Conservation (phyloP, 2,888 invertebrate species). For the Boloria selene region DNA sequence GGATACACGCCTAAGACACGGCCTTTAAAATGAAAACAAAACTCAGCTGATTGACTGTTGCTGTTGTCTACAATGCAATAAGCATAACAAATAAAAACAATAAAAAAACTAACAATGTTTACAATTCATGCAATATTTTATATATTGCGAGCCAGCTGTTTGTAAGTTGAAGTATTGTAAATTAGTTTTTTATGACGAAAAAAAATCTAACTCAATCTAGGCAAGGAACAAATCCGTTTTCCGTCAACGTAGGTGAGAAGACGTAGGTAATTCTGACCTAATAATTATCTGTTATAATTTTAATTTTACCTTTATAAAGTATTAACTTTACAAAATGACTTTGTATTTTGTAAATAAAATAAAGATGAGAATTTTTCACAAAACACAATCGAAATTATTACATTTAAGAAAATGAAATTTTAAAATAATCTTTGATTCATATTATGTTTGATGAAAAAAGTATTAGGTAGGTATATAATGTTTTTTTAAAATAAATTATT, state of each 20-base stretch:
- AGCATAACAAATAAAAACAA: constrained; percentile 6
- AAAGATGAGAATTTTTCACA: no score
- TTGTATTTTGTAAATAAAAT: no score
- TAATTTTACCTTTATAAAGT: not conserved
- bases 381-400: no score
- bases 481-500: no score
- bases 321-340: not conserved
- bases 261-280: constrained; percentile 11
- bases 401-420: no score
- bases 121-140: not conserved
- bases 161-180: not conserved
- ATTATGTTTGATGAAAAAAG: no score
- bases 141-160: not conserved
- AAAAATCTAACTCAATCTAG: constrained; percentile 13
- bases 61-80: constrained; percentile 20
- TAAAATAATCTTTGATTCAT: no score
- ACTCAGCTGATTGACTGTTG: constrained; percentile 71
- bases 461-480: no score
- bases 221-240: constrained; percentile 2
- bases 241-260: constrained; percentile 7
- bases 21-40: constrained; percentile 69
- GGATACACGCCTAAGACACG: constrained; percentile 28
- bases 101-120: not conserved
- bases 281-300: constrained; percentile 6
- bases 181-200: not conserved